Evolutionary conservation across 2,888 invertebrate species (phyloP), one percentile per base, ranked within the genome.

Genomic region (Synergus laeviventris): DNA sequence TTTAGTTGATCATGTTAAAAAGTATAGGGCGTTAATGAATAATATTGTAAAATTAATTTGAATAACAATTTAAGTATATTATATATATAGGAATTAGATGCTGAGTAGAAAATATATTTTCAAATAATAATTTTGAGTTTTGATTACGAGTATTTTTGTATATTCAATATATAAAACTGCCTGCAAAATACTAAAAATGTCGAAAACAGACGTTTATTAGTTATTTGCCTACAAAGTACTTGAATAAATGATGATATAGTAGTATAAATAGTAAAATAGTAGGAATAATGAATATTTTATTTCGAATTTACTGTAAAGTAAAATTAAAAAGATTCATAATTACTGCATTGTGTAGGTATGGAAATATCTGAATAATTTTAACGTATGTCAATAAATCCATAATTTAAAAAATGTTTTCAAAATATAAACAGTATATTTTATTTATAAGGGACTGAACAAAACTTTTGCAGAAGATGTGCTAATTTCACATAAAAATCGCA

Each of bases 231-330:
- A 49, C 49, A 8, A 21, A 18, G 21, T 56, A 56, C 21, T 56
- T 56, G 56, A 56, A 56, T 56, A 56, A 24, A 56, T 21, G 56
- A 24, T 49, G 56, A 56, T 56, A 56, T 56, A 56, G 75, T 74
- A 74, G 60, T 42, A 62, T 76, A 66, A 62, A 77, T 39, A 77
- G 74, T 31, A 70, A 74, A 77, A 59, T 73, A 82, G 78, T 76
- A 73, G 74, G 73, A 75, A 21, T 2, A 56, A 56, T 21, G 14
- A 24, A 56, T 56, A 18, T 56, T n/a, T n/a, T 66, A 42, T 49
- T 49, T n/a, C 49, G 49, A 49, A 49, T 49, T 49, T 18, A 49
- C 7, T n/a, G 9, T 49, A 18, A 49, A 49, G 49, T 49, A n/a
- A 49, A 49, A 54, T 66, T 75, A 75, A 75, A 66, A 18, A 49